Evolutionary conservation across 2,888 invertebrate genomes (phyloP).

Genomic region (Metallyticus violacea): DNA sequence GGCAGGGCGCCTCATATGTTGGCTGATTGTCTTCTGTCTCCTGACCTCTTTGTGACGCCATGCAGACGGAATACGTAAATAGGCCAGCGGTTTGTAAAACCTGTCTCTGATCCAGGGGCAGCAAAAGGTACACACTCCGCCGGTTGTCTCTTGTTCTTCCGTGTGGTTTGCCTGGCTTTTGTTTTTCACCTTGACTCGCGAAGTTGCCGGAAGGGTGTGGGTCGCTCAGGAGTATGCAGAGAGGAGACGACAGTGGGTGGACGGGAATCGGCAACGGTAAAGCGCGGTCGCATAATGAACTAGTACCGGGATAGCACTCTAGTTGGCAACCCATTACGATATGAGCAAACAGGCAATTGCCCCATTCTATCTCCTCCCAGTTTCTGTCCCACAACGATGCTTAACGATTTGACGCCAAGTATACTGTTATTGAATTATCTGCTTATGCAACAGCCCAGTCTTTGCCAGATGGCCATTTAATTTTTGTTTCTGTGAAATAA

Average conservation of each 20-base stretch:
- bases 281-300: not conserved
- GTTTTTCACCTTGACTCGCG: not conserved
- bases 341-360: not conserved
- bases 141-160: not conserved
- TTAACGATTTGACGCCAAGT: not conserved
- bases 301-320: no score
- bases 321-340: no score
- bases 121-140: no score
- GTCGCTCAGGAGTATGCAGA: no score
- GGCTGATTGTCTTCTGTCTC: not conserved
- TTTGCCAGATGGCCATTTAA: no score
- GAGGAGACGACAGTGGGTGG: not conserved
- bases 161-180: not conserved
- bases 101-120: not conserved
- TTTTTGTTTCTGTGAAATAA: no score
- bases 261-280: not conserved
- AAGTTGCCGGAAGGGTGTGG: not conserved
- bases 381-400: not conserved
- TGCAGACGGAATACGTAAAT: not conserved
- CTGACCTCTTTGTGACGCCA: not conserved
- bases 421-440: no score
- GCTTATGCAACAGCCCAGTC: no score
- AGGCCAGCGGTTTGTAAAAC: not conserved
- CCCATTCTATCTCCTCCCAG: not conserved
- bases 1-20: no score